Evolutionary conservation across 2,797 vertebrate genomes (phyloP), one percentile per base, ranked within the genome.

Genomic region (Myripristis jacobus): DNA sequence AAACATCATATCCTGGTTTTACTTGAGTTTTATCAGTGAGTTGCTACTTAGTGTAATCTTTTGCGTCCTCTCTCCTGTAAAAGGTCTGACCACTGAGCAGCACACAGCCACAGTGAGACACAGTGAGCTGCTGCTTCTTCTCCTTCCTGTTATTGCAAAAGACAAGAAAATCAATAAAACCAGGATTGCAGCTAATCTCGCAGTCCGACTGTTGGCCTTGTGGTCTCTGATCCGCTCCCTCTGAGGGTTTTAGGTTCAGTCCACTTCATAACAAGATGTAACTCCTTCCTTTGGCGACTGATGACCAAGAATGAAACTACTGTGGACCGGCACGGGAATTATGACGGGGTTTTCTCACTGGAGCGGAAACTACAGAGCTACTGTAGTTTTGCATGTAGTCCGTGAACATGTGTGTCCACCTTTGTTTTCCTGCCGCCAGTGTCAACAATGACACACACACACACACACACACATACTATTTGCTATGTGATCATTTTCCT

Each of bases 131-230:
- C 31, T 18, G 15, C 18, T 55, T 31, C 18, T 55, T 31, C 18
- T 16, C 10, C 52, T 13, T 8, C 52, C 16, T 10, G 52, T 34
- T 31, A 34, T 55, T 34, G 15, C 52, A 55, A 13, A 15, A 10
- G 52, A 55, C 52, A 55, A 55, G 52, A 19, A 29, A 34, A 55
- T 55, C 52, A 55, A 55, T 55, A 55, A 55, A 29, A 55, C 52
- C 18, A 12, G 52, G 52, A 54, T 54, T 53, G 2, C 51, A 25
- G 15, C 25, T 29, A 46, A 46, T 12, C 36, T 13, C 36, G 12
- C 36, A 41, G 36, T 41, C 36, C 12, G 12, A 13, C 12, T 41
- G 36, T 13, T 12, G 4, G 36, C 36, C 12, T 41, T 41, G 36
- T 41, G 15, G 11, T 38, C 13, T 13, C 11, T 41, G 36, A 13